These are phyloP conservation scores for Cheirogaleus major DNA, from an alignment of 2,797 vertebrate species.

Conservation along the genomic window DNA sequence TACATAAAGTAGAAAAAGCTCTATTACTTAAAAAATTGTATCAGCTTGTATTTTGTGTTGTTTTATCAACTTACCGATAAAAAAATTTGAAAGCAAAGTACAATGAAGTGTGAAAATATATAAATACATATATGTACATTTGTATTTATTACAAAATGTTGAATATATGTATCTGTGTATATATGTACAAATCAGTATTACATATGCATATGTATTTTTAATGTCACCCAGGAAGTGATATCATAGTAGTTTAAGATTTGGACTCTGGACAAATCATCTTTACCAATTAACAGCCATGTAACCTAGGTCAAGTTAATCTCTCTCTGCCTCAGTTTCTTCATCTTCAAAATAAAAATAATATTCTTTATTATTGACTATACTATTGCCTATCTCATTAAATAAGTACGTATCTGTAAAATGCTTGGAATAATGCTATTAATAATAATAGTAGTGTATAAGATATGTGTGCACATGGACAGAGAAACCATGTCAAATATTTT, in stretches of 20 bases:
- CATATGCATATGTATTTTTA: not conserved
- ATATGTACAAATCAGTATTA: not conserved
- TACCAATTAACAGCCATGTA: not conserved
- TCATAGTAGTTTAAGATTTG: not conserved
- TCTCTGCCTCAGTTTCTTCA: not conserved
- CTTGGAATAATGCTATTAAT: not conserved
- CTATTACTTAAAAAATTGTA: not conserved
- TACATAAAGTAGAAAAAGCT: not conserved
- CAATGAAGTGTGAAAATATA: not conserved
- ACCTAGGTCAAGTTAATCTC: not conserved
- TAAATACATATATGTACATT: not conserved
- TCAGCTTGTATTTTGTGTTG: not conserved
- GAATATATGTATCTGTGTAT: not conserved
- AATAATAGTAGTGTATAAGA: not conserved
- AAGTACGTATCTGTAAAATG: not conserved
- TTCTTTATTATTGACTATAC: not conserved
- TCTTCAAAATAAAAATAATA: conserved; percentile 14
- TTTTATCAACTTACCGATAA: not conserved
- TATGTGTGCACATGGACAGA: not conserved
- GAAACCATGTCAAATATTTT: not conserved
- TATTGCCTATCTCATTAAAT: not conserved
- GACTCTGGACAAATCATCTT: not conserved
- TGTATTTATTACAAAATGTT: not conserved
- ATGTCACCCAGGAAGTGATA: not conserved
- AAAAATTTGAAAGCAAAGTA: not conserved